Percentiles rank a stretch among this genome's conserved stretches.
Conservation (phyloP, 2,113 vertebrate genomes). For the Serinus canaria region DNA sequence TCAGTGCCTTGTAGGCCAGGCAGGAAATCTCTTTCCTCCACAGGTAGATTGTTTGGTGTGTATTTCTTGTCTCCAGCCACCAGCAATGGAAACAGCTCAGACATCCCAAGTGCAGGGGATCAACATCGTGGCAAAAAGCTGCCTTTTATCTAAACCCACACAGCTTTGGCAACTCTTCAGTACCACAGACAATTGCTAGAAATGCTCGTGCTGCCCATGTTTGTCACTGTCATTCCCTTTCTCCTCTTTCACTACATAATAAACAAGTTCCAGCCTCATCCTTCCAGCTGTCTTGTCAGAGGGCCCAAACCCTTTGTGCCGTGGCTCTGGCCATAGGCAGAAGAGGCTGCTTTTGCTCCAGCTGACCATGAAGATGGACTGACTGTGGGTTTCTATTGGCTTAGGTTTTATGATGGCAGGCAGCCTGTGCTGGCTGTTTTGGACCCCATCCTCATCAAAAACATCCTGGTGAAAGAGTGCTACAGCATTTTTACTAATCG, state of each 20-base stretch:
- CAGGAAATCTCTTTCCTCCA: neutral
- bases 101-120: neutral
- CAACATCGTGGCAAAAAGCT: neutral
- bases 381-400: neutral
- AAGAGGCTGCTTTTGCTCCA: neutral
- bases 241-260: neutral
- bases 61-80: neutral
- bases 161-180: neutral
- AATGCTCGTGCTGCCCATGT: neutral
- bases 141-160: neutral
- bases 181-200: neutral
- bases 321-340: neutral
- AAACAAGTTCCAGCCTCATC: neutral
- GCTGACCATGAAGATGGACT: neutral
- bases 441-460: slow-evolving; percentile 76
- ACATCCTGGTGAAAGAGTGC: slow-evolving; percentile 81
- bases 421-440: slow-evolving; percentile 65
- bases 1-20: neutral
- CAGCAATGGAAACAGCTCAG: neutral
- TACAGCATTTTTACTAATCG: slow-evolving; percentile 76
- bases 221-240: neutral
- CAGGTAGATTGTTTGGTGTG: neutral
- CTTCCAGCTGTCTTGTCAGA: neutral
- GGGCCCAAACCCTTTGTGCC: neutral
- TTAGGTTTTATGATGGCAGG: slow-evolving; percentile 77